These are phyloP conservation scores for Rhinogobio ventralis DNA, from an alignment of 2,797 vertebrate genomes.

Conservation along the genomic window DNA sequence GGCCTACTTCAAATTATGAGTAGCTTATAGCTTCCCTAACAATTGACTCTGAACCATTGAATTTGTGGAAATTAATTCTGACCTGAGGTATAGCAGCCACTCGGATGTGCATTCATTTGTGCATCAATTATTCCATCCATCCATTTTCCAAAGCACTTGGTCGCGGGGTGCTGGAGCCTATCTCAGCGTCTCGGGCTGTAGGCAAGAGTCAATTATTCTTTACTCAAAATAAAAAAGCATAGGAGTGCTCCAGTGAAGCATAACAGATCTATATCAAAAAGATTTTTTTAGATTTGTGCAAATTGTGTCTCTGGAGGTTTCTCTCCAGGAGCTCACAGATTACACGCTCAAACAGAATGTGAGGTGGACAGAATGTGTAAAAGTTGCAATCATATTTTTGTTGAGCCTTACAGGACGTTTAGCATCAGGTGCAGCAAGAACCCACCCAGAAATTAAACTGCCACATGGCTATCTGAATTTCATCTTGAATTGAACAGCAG, in stretches of 20 bases:
- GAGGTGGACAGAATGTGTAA: conserved; percentile 36
- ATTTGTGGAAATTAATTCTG: not conserved
- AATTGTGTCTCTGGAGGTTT: conserved; percentile 28
- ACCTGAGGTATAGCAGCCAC: not conserved
- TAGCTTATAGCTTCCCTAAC: not conserved
- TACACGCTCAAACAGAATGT: conserved; percentile 34
- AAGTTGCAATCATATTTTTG: conserved; percentile 45
- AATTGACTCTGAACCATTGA: not conserved
- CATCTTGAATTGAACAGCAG: conserved; percentile 25
- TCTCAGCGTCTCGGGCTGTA: not conserved
- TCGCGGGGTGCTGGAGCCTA: not conserved
- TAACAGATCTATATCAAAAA: conserved; percentile 5
- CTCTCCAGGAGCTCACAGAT: conserved; percentile 23
- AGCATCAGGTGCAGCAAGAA: conserved; percentile 39
- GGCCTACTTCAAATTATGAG: too few species aligned
- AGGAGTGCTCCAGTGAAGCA: conserved; percentile 11
- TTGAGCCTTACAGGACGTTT: conserved; percentile 30
- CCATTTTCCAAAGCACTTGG: not conserved
- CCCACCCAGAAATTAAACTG: conserved; percentile 56
- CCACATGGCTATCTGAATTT: conserved; percentile 52
- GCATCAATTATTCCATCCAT: not conserved
- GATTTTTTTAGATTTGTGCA: conserved; percentile 8
- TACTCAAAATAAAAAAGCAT: conserved; percentile 6
- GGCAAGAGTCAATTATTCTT: not conserved
- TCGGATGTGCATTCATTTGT: not conserved